Evolutionary conservation across 2,113 vertebrate genomes (phyloP), one percentile per base, ranked within the genome.

Genomic region (Muntiacus muntjak): DNA sequence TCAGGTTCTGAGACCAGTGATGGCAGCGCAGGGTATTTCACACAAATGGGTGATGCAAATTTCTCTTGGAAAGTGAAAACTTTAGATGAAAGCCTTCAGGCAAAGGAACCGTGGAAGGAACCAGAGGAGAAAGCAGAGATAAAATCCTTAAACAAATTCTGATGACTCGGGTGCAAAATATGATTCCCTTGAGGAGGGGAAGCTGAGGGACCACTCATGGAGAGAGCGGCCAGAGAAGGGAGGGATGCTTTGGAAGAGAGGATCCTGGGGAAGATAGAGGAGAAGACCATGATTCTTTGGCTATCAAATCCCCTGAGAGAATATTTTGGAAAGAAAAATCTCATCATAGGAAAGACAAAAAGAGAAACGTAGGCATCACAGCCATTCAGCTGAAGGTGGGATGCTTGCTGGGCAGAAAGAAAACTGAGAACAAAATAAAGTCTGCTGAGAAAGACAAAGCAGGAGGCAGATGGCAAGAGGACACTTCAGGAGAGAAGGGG

Each of bases 281-380:
- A 60, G 99, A 99, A 62, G 99, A 99, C 96, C 99, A 99, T 95
- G 99, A 99, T 79, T 99, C 99, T 52, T 98, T 99, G 96, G 99
- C 99, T 43, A 99, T 99, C 95, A 99, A 99, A 98, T 99, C 99
- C 57, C 99, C 99, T 0, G 99, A 99, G 97, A 99, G 99, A 97
- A 99, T 99, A 98, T 99, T 99, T 9, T 99, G 99, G 62, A 99
- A 99, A 92, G 99, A 99, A 94, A 99, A 99, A 98, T 99, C 99
- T 83, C 99, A 99, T 92, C 99, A 99, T 98, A 99, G 99, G 97
- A 99, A 99, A 87, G 99, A 99, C 30, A 99, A 99, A 99, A 99
- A 99, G 99, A 99, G 97, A 99, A 99, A 8, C 98, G 99, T 57
- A 98, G 99, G 30, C 99, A 99, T 84, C 99, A 99, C 2, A 99